Percentiles rank a stretch among this genome's conserved stretches.
Conservation (phyloP, 1,140 invertebrate species). For the Lucilia cuprina region DNA sequence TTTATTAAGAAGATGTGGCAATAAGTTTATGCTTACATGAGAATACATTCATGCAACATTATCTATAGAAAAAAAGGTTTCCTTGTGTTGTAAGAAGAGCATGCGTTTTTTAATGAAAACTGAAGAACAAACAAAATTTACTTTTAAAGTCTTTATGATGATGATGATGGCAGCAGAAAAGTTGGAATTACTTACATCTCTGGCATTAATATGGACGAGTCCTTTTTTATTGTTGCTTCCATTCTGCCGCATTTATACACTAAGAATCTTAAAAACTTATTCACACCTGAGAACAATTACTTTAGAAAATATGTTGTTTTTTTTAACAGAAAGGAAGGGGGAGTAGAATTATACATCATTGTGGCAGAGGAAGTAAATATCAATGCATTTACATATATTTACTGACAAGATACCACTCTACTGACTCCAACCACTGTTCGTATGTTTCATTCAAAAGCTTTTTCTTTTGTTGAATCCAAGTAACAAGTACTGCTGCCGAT, state of each 20-base stretch:
- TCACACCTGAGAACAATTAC: constrained; percentile 38
- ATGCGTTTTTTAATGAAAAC: not conserved
- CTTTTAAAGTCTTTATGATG: not conserved
- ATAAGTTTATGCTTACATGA: not conserved
- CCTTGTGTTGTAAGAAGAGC: not conserved
- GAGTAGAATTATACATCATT: not conserved
- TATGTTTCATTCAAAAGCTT: not conserved
- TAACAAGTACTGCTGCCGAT: no score
- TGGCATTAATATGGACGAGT: not conserved
- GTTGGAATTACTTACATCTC: not conserved
- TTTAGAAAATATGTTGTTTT: not conserved
- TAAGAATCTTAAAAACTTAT: constrained; percentile 33
- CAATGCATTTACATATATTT: not conserved
- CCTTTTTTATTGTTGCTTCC: not conserved
- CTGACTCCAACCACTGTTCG: not conserved
- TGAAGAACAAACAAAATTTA: not conserved
- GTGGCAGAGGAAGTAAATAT: not conserved
- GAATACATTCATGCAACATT: not conserved
- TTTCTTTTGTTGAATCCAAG: not conserved
- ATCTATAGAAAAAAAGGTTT: not conserved
- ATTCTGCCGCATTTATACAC: not conserved
- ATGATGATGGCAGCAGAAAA: not conserved
- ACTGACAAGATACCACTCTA: not conserved
- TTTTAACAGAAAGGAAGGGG: not conserved
- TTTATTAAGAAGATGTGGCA: not conserved